These are phyloP conservation scores for Eulemur rufifrons DNA, from an alignment of 2,113 vertebrate genomes.

Conservation along the genomic window DNA sequence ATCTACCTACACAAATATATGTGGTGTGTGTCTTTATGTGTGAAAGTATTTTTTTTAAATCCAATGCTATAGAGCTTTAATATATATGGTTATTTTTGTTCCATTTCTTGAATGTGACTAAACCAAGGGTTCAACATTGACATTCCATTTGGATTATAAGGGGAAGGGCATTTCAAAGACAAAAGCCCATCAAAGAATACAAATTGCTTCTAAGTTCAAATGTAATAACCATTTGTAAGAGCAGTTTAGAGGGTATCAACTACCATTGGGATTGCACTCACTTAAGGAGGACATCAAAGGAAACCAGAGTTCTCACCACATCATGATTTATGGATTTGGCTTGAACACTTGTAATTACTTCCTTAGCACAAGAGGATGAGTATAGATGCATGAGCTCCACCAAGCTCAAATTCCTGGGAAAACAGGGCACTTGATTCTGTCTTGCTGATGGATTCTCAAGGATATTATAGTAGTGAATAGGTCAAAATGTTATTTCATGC, in stretches of 20 bases:
- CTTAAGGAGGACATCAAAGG: conserved; percentile 40
- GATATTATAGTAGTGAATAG: not conserved
- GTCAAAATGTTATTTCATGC: not conserved
- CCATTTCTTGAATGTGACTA: not conserved
- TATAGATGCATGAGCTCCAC: not conserved
- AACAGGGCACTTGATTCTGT: not conserved
- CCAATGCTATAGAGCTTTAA: not conserved
- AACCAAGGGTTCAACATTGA: not conserved
- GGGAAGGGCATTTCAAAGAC: conserved; percentile 67
- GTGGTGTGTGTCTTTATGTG: fast-evolving
- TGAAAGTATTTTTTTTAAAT: not conserved
- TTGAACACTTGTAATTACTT: conserved; percentile 46
- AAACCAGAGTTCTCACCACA: conserved; percentile 43
- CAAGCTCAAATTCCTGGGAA: not conserved
- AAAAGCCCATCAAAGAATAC: conserved; percentile 60
- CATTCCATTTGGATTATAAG: conserved; percentile 44
- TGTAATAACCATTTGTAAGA: conserved; percentile 57
- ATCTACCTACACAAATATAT: not conserved
- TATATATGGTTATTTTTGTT: not conserved
- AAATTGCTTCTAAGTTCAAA: conserved; percentile 66
- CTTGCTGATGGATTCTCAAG: not conserved
- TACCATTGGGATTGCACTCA: conserved; percentile 39
- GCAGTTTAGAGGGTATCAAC: conserved; percentile 36
- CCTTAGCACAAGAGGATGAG: not conserved
- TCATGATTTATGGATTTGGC: conserved; percentile 63